phyloP scores from a whole-genome alignment of 2,888 invertebrate species.

The Rhamnusium bicolor region DNA sequence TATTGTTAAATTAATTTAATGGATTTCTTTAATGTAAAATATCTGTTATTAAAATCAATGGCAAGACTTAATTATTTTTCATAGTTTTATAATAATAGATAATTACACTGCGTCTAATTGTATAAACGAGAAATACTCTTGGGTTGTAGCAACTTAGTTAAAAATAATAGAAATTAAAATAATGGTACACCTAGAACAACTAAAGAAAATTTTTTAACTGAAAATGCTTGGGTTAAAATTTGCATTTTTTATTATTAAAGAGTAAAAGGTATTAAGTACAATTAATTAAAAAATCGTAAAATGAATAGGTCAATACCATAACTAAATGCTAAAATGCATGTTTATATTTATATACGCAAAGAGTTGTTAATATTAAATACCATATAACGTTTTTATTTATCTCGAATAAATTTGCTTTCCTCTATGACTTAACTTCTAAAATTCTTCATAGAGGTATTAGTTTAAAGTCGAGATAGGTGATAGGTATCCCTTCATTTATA shows the following conservation, averaged over 20 bases:
- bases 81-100: slow-evolving; percentile 17
- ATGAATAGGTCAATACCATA: slow-evolving; percentile 19
- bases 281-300: background rate
- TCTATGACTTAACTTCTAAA: background rate
- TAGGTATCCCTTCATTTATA: no score
- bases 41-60: slow-evolving; percentile 19
- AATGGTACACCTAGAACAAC: background rate
- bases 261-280: background rate
- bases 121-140: background rate
- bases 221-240: background rate
- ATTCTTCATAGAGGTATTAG: no score
- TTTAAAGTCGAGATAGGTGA: no score
- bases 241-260: background rate
- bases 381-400: background rate
- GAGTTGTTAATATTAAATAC: background rate
- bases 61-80: slow-evolving; percentile 20
- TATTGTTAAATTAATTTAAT: slow-evolving; percentile 25
- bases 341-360: background rate
- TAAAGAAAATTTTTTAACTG: background rate
- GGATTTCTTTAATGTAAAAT: slow-evolving; percentile 14
- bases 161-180: background rate
- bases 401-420: background rate
- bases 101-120: slow-evolving; percentile 5
- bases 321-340: background rate
- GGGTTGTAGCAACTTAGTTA: background rate